Percentiles rank a stretch among this genome's conserved stretches.
Evolutionary conservation across 2,797 vertebrate species (phyloP).

Genomic region (Sternotherus odoratus): DNA sequence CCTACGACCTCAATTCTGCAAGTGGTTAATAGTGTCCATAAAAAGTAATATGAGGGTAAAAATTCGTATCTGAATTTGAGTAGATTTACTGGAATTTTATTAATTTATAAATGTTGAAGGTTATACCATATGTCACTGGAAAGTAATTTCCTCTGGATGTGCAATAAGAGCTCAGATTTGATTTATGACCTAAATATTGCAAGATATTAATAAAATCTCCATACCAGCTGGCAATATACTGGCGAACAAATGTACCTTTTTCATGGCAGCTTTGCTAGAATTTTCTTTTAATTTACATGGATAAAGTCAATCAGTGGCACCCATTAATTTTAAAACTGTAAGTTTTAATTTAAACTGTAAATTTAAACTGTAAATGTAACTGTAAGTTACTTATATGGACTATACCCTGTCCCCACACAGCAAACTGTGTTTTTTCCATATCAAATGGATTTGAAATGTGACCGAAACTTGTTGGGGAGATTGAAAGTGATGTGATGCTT

Average conservation of each 20-base stretch:
- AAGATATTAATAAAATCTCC: conserved; percentile 76
- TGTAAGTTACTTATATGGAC: neutral
- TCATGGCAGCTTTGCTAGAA: conserved; percentile 40
- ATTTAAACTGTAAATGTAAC: no score
- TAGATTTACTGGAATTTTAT: conserved; percentile 73
- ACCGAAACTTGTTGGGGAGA: conserved; percentile 45
- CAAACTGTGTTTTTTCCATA: conserved; percentile 35
- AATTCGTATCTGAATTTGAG: conserved; percentile 66
- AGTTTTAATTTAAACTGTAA: no score
- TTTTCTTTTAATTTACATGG: conserved; percentile 68
- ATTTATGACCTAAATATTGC: conserved; percentile 78
- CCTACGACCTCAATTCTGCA: conserved; percentile 25
- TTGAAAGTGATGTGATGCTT: neutral
- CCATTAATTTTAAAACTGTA: conserved; percentile 70
- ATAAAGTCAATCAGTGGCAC: conserved; percentile 62
- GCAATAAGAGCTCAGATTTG: conserved; percentile 74
- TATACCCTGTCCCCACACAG: conserved; percentile 25
- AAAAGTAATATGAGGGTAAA: conserved; percentile 61
- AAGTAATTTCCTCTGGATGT: conserved; percentile 78
- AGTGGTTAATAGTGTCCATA: conserved; percentile 54
- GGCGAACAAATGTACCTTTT: conserved; percentile 71
- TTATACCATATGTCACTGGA: conserved; percentile 76
- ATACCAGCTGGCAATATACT: conserved; percentile 65
- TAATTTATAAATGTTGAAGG: conserved; percentile 78
- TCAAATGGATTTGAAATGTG: conserved; percentile 1